Evolutionary conservation across 2,797 vertebrate species (phyloP), one percentile per base, ranked within the genome.

Genomic region (Hoplostethus atlanticus): DNA sequence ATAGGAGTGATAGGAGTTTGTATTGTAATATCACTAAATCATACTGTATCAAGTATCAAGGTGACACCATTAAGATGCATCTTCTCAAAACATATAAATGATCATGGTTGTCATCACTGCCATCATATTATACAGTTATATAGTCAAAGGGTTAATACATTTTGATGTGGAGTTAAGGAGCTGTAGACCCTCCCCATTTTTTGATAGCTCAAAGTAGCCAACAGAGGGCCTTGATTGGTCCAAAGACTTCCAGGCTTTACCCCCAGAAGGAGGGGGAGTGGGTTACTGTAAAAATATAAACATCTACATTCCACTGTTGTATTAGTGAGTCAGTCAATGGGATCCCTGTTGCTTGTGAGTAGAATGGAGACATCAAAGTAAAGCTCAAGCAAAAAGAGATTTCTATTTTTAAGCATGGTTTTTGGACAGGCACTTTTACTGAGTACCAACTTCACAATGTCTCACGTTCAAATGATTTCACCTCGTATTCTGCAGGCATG

Each of bases 151-250:
- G 93, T 95, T 95, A 94, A 94, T 54, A 54, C 80, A 69, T 76
- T 11, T 67, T 77, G 83, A 38, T 60, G 86, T 89, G 92, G 91
- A 92, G 91, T 90, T 92, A 87, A 86, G 73, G 84, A 87, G 92
- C 83, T 40, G 25, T 21, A 21, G 62, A 54, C 50, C 63, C 51
- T 65, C 50, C 63, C 63, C 16, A 30, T 53, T 53, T 12, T 42
- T 90, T 62, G 87, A 91, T 92, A 71, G 91, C 87, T 87, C 91
- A 91, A 89, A 86, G 93, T 94, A 93, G 92, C 93, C 93, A 94
- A 95, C 84, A 79, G 73, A 85, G 85, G 79, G 72, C 84, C 69
- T 34, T 68, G 74, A 89, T 50, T 63, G 60, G 46, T 84, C 66
- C 77, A 81, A 68, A 75, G 70, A 76, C 78, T 80, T 74, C 84